Evolutionary conservation across 2,888 invertebrate species (phyloP).

Genomic region (Aspidiotus rigidus): DNA sequence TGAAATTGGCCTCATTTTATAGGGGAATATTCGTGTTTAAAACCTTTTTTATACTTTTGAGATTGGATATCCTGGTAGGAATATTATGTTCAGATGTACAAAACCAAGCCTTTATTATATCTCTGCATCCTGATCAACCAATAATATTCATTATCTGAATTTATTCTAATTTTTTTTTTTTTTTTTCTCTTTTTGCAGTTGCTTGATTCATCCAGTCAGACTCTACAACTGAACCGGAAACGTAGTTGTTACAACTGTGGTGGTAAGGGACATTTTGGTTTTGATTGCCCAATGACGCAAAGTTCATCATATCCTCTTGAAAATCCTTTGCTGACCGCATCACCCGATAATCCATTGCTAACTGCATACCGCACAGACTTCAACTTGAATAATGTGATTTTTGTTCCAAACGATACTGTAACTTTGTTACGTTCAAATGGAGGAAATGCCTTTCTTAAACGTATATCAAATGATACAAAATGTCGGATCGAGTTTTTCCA

Average conservation of each 20-base stretch:
- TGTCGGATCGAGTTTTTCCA: conserved; percentile 13
- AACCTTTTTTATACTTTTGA: too few species aligned
- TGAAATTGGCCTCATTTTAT: too few species aligned
- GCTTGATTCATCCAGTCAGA: background rate
- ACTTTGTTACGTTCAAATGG: background rate
- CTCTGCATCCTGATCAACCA: too few species aligned
- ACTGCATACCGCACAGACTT: too few species aligned
- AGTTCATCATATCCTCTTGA: conserved; percentile 17
- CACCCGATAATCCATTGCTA: background rate
- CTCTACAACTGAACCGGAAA: conserved; percentile 6
- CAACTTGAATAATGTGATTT: conserved; percentile 9
- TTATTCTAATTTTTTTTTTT: too few species aligned
- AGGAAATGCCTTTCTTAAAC: conserved; percentile 4
- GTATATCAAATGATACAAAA: conserved; percentile 3
- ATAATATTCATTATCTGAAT: too few species aligned
- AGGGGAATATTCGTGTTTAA: too few species aligned
- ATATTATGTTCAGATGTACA: too few species aligned
- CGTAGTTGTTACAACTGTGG: conserved; percentile 26
- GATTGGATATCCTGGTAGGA: too few species aligned
- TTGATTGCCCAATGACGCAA: conserved; percentile 15
- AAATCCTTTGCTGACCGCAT: conserved; percentile 18
- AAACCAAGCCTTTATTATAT: too few species aligned
- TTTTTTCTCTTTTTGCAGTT: conserved; percentile 9
- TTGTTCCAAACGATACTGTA: background rate
- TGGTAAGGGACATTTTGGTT: conserved; percentile 18